phyloP scores from a whole-genome alignment of 2,888 invertebrate species.

The Himalopsyche tibetana region DNA sequence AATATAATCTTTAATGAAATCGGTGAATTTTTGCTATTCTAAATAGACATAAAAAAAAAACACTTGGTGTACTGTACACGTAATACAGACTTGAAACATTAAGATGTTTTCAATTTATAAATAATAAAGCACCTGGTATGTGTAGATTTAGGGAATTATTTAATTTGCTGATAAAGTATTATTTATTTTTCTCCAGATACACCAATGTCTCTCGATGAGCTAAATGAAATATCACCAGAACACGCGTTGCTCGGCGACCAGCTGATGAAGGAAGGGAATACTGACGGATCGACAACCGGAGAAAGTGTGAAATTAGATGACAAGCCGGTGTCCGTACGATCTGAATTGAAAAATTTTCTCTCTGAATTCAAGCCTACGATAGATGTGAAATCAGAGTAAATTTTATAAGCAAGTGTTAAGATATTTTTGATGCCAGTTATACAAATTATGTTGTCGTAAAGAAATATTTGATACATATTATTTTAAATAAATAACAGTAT shows the following conservation, averaged over 20 bases:
- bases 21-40: too few species aligned
- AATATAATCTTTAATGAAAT: too few species aligned
- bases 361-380: conserved; percentile 68
- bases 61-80: too few species aligned
- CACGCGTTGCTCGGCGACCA: conserved; percentile 69
- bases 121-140: not conserved
- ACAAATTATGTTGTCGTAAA: conserved; percentile 36
- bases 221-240: conserved; percentile 66
- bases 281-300: not conserved
- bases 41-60: too few species aligned
- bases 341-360: conserved; percentile 58
- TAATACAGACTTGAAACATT: too few species aligned
- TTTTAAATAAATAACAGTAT: conserved; percentile 38
- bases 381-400: conserved; percentile 71
- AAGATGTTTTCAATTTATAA: too few species aligned
- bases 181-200: conserved; percentile 70
- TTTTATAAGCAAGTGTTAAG: not conserved
- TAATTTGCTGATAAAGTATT: conserved; percentile 56
- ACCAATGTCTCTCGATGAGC: conserved; percentile 75
- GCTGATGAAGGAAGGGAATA: conserved; percentile 38
- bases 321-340: not conserved
- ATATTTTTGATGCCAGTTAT: conserved; percentile 23
- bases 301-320: conserved; percentile 69
- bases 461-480: conserved; percentile 7
- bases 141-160: conserved; percentile 23